Base-by-base conservation (phyloP, 1,140 invertebrate genomes). In the Zaprionus camerounensis region DNA sequence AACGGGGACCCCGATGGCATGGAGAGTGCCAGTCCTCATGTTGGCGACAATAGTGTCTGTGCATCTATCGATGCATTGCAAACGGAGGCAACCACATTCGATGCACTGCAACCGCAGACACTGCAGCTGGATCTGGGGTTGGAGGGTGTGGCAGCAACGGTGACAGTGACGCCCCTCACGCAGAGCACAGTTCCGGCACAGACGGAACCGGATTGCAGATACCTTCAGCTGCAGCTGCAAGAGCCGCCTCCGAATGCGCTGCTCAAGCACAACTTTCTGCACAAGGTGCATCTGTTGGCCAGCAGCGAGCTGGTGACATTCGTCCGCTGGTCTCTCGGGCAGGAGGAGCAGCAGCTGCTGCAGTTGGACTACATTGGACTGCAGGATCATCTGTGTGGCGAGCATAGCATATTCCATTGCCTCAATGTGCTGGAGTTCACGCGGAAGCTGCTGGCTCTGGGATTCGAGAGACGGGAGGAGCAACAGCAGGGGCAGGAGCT, bases 281-380 rank as follows among this genome's bases (percentile, higher is more conserved):
- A 76, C 34, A 81, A 82, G 12, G 57, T 88, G 0, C 72, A 71
- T 11, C 9, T 88, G 56, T 64, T 56, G 22, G 44, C 85, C 13
- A 26, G 38, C 24, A 77, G 36, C 1, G 17, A 17, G 0, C 3
- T n/a, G 5, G 7, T 81, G 1, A 0, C 20, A 0, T 80, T 70
- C 11, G 12, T 88, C 6, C 46, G 59, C 3, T 88, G 85, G 85
- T 44, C 78, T 0, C 20, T 7, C 0, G 34, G 6, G 0, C 24
- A 34, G 31, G 81, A 72, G 1, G 5, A 15, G 11, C 51, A 67
- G 7, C 51, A 67, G 6, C n/a, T 90, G 57, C 36, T 90, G 57
- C 36, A 65, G 7, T 3, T 88, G 34, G 44, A 80, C 2, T 85
- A 90, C 44, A 1, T 41, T 26, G 71, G 51, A 0, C 7, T 88